Evolutionary conservation across 2,888 invertebrate species (phyloP).

Genomic region (Oasisia sp.): DNA sequence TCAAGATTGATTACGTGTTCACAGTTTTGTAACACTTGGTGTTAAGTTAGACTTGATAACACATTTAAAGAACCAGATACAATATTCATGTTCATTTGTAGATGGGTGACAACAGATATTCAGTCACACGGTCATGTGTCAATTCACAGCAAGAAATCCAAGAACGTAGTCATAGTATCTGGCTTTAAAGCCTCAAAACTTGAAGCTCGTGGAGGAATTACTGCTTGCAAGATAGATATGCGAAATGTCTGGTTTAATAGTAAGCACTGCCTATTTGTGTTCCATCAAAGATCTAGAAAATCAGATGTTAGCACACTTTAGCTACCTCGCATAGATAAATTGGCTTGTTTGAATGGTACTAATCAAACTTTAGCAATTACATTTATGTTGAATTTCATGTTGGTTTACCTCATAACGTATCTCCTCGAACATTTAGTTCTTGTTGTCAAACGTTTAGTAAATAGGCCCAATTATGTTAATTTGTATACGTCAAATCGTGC

Average conservation of each 20-base stretch:
- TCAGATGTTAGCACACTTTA: not conserved
- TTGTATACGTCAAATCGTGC: no score
- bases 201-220: slow-evolving; percentile 94
- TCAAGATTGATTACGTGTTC: not conserved
- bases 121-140: slow-evolving; percentile 72
- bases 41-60: not conserved
- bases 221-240: slow-evolving; percentile 93
- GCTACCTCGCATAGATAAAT: not conserved
- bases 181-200: slow-evolving; percentile 89
- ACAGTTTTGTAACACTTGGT: not conserved
- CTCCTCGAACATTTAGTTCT: no score
- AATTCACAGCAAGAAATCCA: slow-evolving; percentile 93
- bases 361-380: not conserved
- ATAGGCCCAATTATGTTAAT: no score
- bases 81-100: slow-evolving; percentile 53
- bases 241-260: slow-evolving; percentile 63
- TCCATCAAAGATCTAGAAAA: not conserved
- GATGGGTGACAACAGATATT: slow-evolving; percentile 92
- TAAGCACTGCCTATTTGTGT: not conserved
- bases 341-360: not conserved
- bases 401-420: no score
- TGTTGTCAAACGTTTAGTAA: no score
- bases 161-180: slow-evolving; percentile 89
- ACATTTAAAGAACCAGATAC: not conserved
- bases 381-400: no score